Evolutionary conservation across 2,113 vertebrate genomes (phyloP), one percentile per base, ranked within the genome.

Genomic region (Epinephelus moara): DNA sequence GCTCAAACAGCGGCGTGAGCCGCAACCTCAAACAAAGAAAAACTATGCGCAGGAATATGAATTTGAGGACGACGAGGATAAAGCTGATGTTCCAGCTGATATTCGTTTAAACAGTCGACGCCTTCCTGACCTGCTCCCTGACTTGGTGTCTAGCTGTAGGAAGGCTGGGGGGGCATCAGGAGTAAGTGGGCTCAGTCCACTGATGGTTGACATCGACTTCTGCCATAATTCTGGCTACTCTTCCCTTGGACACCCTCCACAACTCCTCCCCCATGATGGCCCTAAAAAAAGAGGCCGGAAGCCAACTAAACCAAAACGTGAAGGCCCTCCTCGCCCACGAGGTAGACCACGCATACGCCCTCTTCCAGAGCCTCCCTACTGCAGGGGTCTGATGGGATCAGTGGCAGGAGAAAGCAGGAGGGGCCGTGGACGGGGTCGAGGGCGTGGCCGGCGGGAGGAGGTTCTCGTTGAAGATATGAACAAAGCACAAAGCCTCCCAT

Each of bases 41-140:
- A 96, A 94, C 40, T 98, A 97, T 1, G 97, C 95, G 4, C 97
- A 98, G 88, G 97, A 98, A 61, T 98, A 98, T 2, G 97, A 98
- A 83, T 98, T 98, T 59, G 94, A 97, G 82, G 97, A 97, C 0
- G 97, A 98, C 0, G 97, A 98, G 85, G 97, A 97, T 78, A 98
- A 98, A 69, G 96, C 96, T 0, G 96, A 97, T 0, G 96, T 95
- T 45, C 97, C 97, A 0, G 97, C 97, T 0, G 97, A 98, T 86
- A 98, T 98, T 77, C 94, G 97, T 37, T 96, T 98, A 2, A 98
- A 97, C 89, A 97, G 95, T 42, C 95, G 97, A 1, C 95, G 97
- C 21, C 93, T 97, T 10, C 95, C 96, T 0, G 96, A 97, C 70
- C 66, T 96, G 4, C 93, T 97, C 4, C 97, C 97, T 0, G 97